Evolutionary conservation across 2,797 vertebrate genomes (phyloP).

Genomic region (Brachymystax lenok): DNA sequence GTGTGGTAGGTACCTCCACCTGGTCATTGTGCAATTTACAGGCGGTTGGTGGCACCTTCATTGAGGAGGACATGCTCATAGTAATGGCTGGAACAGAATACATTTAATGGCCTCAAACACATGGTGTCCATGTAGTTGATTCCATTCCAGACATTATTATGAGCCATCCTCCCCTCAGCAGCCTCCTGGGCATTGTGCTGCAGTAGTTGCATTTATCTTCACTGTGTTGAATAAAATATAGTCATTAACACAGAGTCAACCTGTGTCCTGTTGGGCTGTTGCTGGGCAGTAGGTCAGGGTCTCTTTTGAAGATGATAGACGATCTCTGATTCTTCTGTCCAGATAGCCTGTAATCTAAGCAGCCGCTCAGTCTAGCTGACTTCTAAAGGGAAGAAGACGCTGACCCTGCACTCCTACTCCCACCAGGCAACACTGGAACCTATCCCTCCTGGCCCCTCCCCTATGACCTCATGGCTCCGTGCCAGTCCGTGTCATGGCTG

Average conservation of each 20-base stretch:
- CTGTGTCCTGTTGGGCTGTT: neutral
- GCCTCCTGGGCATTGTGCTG: too few relatives aligned
- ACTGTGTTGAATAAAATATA: neutral
- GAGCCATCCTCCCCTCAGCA: too few relatives aligned
- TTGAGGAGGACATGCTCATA: too few relatives aligned
- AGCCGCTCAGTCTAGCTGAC: neutral
- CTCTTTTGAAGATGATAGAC: conserved; percentile 11
- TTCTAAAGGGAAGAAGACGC: conserved; percentile 10
- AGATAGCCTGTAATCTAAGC: neutral
- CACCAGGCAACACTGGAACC: neutral
- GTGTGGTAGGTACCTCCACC: conserved; percentile 85
- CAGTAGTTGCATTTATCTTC: neutral
- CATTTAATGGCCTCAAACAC: too few relatives aligned
- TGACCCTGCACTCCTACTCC: conserved; percentile 24
- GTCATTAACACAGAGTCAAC: neutral
- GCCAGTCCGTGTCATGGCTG: conserved; percentile 23
- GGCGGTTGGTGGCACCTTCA: too few relatives aligned
- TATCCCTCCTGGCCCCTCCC: conserved; percentile 20
- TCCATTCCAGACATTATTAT: too few relatives aligned
- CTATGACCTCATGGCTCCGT: conserved; percentile 28
- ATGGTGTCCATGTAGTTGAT: too few relatives aligned
- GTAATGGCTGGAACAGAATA: too few relatives aligned
- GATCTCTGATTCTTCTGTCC: neutral
- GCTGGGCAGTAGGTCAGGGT: neutral
- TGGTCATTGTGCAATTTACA: neutral